phyloP scores from a whole-genome alignment of 2,888 invertebrate genomes.

The Physocephala rufipes region DNA sequence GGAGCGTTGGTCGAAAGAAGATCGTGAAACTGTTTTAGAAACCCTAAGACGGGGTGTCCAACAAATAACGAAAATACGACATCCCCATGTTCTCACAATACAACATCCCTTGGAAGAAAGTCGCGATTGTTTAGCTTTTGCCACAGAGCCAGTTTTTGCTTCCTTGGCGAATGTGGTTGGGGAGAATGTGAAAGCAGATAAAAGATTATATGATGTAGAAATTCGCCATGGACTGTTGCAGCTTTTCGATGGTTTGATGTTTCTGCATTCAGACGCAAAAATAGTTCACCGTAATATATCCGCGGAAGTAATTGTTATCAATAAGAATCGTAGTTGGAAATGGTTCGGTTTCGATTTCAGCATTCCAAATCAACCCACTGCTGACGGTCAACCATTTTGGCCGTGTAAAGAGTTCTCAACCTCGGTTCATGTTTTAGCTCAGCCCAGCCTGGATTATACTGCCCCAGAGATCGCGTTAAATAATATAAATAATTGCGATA shows the following conservation, averaged over 20 bases:
- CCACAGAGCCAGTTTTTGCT: constrained; percentile 92
- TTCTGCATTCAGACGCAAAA: constrained; percentile 94
- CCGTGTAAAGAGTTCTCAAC: constrained; percentile 79
- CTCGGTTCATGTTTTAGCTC: constrained; percentile 69
- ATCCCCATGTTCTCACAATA: constrained; percentile 93
- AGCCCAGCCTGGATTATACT: constrained; percentile 85
- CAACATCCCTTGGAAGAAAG: constrained; percentile 97
- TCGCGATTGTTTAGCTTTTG: constrained; percentile 92
- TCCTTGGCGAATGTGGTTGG: constrained; percentile 91
- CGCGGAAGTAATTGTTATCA: constrained; percentile 90
- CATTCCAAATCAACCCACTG: constrained; percentile 72
- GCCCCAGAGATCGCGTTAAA: constrained; percentile 88
- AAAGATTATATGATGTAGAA: constrained; percentile 91
- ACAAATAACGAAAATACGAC: constrained; percentile 86
- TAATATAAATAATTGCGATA: constrained; percentile 77
- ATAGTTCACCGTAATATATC: constrained; percentile 91
- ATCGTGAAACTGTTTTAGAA: constrained; percentile 86
- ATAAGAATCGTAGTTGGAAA: constrained; percentile 95
- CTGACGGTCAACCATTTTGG: constrained; percentile 77
- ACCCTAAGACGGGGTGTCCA: constrained; percentile 83
- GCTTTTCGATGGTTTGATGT: constrained; percentile 89
- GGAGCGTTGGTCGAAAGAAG: constrained; percentile 85
- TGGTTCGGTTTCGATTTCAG: constrained; percentile 97
- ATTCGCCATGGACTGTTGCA: constrained; percentile 94
- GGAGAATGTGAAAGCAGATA: constrained; percentile 70